Percentiles rank a stretch among this genome's conserved stretches.
These are phyloP conservation scores for Glaucopsyche alexis DNA, from an alignment of 2,888 invertebrate species.

Conservation along the genomic window DNA sequence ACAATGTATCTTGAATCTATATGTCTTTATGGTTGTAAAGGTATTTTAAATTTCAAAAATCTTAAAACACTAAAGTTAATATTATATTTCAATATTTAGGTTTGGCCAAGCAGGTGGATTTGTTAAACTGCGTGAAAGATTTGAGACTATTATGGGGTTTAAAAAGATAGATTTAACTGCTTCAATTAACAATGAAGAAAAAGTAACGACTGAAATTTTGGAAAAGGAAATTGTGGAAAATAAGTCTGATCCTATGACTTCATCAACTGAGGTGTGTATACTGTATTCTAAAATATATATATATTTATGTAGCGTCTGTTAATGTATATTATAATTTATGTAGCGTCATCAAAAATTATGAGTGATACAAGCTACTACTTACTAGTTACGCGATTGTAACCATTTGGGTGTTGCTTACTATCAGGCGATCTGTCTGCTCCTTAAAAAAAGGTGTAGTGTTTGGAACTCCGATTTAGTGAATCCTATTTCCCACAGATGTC, in stretches of 20 bases:
- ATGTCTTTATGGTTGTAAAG: no score
- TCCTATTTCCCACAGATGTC: conserved; percentile 44
- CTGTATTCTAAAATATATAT: neutral
- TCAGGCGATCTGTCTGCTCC: no score
- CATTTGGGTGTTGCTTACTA: no score
- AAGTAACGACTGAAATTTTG: conserved; percentile 62
- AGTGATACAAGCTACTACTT: neutral
- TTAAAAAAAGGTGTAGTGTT: neutral
- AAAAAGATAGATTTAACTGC: conserved; percentile 72
- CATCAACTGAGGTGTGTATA: conserved; percentile 52
- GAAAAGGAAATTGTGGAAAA: conserved; percentile 66
- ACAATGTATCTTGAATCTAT: no score
- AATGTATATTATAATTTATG: neutral
- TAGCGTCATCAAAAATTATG: neutral
- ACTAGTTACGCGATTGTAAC: no score
- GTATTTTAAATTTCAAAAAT: no score
- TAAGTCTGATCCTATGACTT: conserved; percentile 52
- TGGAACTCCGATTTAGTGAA: neutral
- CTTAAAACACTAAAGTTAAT: no score
- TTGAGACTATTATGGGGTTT: conserved; percentile 85
- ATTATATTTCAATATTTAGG: conserved; percentile 55
- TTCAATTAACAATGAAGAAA: conserved; percentile 66
- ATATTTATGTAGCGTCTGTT: neutral
- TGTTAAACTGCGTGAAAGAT: conserved; percentile 89
- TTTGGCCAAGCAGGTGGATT: conserved; percentile 96